A percentile compares a stretch with the other conserved stretches of the same genome.
These are phyloP conservation scores for Eubucco bourcierii DNA, from an alignment of 2,113 vertebrate species.

Conservation along the genomic window DNA sequence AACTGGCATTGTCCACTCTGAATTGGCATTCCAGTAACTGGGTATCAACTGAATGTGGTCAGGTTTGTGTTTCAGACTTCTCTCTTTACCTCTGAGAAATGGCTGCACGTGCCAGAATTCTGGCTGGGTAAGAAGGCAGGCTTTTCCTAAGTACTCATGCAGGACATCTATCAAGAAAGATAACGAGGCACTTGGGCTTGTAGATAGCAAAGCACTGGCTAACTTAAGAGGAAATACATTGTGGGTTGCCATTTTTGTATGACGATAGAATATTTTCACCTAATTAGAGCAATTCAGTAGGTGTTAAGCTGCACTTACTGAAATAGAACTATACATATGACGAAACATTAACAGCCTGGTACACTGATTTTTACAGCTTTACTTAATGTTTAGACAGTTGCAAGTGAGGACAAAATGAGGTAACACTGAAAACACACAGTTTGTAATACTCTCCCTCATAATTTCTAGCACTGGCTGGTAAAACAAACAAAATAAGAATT, in stretches of 20 bases:
- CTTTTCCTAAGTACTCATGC: neutral
- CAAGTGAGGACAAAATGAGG: neutral
- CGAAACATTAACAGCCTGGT: neutral
- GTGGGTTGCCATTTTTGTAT: neutral
- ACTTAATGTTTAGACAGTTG: neutral
- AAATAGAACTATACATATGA: neutral
- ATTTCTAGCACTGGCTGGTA: neutral
- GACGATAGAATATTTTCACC: neutral
- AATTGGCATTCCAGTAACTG: neutral
- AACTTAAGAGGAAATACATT: neutral
- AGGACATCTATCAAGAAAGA: neutral
- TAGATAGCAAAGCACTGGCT: neutral
- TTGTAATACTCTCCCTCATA: neutral
- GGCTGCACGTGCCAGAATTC: neutral
- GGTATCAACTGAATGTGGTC: neutral
- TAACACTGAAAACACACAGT: neutral
- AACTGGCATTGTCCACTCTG: neutral
- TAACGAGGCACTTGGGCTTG: accelerated
- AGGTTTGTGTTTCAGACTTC: neutral
- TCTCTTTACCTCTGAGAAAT: neutral
- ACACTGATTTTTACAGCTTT: neutral
- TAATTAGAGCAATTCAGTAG: neutral
- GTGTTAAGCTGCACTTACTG: neutral
- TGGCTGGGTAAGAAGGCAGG: neutral
- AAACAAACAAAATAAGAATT: neutral